phyloP scores from a whole-genome alignment of 2,797 vertebrate genomes.

The Furcifer pardalis region DNA sequence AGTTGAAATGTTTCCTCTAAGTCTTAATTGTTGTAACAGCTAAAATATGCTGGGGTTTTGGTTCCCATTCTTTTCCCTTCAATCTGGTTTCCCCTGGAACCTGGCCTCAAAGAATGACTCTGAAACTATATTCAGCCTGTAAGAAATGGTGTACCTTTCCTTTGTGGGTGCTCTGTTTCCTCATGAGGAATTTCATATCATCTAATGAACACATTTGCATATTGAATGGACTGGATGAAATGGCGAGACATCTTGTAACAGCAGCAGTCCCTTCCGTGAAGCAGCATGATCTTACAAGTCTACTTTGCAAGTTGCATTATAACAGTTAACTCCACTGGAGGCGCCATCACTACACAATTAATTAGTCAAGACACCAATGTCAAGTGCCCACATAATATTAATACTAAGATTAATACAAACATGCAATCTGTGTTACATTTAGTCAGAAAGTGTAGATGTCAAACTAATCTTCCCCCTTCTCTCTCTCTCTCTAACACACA shows the following conservation, averaged over 20 bases:
- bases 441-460: background rate
- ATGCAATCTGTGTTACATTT: background rate
- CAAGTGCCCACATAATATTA: background rate
- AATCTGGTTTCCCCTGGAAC: too few relatives aligned
- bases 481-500: background rate
- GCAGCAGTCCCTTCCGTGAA: background rate
- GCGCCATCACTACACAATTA: background rate
- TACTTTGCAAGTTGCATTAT: background rate
- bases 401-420: background rate
- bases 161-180: background rate
- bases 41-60: too few relatives aligned
- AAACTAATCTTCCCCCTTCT: background rate
- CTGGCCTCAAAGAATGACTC: too few relatives aligned
- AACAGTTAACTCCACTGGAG: background rate
- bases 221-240: background rate
- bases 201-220: background rate
- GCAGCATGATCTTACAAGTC: background rate
- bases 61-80: too few relatives aligned
- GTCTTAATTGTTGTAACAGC: too few relatives aligned
- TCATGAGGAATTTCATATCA: background rate
- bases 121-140: too few relatives aligned
- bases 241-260: background rate
- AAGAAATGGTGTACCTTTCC: too few relatives aligned
- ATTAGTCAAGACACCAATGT: background rate
- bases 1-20: too few relatives aligned